Conservation (phyloP, 2,113 vertebrate genomes). For the Progne subis region DNA sequence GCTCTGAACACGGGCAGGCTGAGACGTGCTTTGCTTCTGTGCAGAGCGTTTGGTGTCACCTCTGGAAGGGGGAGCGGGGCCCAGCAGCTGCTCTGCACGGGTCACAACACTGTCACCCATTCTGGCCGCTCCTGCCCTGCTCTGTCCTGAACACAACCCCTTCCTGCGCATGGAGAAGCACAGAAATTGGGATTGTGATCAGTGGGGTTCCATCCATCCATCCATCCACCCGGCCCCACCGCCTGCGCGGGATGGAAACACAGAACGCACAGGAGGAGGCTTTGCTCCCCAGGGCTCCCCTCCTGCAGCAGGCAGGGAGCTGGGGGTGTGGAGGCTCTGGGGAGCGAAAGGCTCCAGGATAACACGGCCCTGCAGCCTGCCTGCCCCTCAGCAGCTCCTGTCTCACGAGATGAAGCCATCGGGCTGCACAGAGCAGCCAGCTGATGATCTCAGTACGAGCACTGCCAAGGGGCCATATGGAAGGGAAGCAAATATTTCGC, state of each 20-base stretch:
- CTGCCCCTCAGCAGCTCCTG: background rate
- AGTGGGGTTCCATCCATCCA: background rate
- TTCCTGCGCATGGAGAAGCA: fast-evolving
- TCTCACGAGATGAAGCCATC: background rate
- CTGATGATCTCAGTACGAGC: background rate
- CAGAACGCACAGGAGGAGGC: background rate
- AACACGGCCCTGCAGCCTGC: background rate
- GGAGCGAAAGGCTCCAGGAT: background rate
- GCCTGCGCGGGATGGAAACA: background rate
- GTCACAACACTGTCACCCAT: fast-evolving
- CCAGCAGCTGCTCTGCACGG: fast-evolving
- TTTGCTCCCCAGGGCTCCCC: background rate
- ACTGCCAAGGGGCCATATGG: conserved; percentile 12
- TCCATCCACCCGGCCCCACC: background rate
- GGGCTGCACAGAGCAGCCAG: background rate
- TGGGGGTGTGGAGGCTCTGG: background rate
- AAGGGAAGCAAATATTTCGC: conserved; percentile 23
- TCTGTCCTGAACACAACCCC: fast-evolving
- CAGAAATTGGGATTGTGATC: background rate
- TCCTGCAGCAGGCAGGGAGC: background rate
- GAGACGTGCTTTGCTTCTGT: too few relatives aligned
- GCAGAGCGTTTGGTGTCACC: background rate
- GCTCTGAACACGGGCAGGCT: too few relatives aligned
- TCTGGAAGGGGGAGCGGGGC: background rate
- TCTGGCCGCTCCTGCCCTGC: fast-evolving